A percentile compares a stretch with the other conserved stretches of the same genome.
Conservation (phyloP, 2,113 vertebrate species). For the Zingel zingel region DNA sequence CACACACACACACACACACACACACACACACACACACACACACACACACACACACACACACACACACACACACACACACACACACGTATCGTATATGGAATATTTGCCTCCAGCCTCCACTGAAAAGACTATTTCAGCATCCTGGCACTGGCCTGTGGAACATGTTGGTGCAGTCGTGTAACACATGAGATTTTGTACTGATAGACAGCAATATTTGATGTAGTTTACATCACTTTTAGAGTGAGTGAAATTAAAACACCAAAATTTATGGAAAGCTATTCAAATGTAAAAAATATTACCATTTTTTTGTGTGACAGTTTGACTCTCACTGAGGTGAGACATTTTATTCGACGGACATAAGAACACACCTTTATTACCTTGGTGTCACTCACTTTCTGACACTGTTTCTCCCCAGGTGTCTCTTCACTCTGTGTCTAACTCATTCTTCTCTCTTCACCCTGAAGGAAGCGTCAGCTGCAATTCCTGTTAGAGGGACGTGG, state of each 20-base stretch:
- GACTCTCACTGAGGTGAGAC: background rate
- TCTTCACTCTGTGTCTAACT: conserved; percentile 18
- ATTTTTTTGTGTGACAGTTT: background rate
- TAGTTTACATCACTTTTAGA: conserved; percentile 41
- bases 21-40: no score
- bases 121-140: conserved; percentile 47
- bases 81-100: conserved; percentile 39
- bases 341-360: conserved; percentile 1
- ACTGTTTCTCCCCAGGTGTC: conserved; percentile 3
- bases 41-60: background rate
- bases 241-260: background rate
- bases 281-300: background rate
- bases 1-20: no score
- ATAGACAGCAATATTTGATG: conserved; percentile 37
- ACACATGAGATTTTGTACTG: conserved; percentile 51
- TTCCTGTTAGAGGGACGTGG: conserved; percentile 92
- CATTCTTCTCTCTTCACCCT: conserved; percentile 45
- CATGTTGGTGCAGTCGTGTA: conserved; percentile 66
- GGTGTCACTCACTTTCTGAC: conserved; percentile 27
- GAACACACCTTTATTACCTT: conserved; percentile 6
- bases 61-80: background rate
- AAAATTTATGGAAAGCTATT: background rate
- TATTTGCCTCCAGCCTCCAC: conserved; percentile 65
- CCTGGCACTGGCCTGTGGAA: conserved; percentile 63
- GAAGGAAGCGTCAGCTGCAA: conserved; percentile 93